Percentiles rank a stretch among this genome's conserved stretches.
phyloP scores from a whole-genome alignment of 1,140 invertebrate genomes.

The Palaemon carinicauda region DNA sequence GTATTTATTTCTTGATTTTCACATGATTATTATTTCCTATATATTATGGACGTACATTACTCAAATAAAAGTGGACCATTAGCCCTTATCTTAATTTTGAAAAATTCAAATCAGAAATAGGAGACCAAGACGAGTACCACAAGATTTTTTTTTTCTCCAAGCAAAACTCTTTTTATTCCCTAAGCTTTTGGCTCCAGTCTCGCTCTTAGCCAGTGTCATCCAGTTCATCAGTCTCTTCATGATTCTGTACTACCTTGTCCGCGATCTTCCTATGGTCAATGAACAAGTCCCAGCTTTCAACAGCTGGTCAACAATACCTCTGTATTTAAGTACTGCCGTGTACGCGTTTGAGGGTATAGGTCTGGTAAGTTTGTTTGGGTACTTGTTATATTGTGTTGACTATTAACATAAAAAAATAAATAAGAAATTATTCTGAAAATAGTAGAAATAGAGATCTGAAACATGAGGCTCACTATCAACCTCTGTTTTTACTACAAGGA shows the following conservation, averaged over 20 bases:
- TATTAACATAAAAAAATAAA: no score
- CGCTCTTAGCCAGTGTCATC: slow-evolving; percentile 78
- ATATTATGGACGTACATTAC: no score
- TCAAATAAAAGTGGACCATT: neutral
- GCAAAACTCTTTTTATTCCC: neutral
- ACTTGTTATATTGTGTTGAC: neutral
- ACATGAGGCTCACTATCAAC: no score
- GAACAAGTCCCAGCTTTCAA: slow-evolving; percentile 67
- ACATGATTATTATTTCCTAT: neutral
- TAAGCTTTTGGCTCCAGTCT: slow-evolving; percentile 76
- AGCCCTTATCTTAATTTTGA: no score
- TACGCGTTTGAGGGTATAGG: slow-evolving; percentile 91
- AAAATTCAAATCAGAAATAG: no score
- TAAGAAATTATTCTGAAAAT: no score
- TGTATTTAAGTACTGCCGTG: slow-evolving; percentile 89
- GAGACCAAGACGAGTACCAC: no score
- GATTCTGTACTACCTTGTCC: slow-evolving; percentile 81
- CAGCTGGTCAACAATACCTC: slow-evolving; percentile 69
- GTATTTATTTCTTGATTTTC: no score
- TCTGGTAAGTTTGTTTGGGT: slow-evolving; percentile 70
- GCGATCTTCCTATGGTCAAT: slow-evolving; percentile 74
- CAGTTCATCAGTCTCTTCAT: slow-evolving; percentile 76
- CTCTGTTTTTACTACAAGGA: no score
- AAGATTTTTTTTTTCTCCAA: neutral
- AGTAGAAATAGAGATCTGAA: no score